phyloP scores from a whole-genome alignment of 1,140 invertebrate genomes.

The Parapsyche elsis region DNA sequence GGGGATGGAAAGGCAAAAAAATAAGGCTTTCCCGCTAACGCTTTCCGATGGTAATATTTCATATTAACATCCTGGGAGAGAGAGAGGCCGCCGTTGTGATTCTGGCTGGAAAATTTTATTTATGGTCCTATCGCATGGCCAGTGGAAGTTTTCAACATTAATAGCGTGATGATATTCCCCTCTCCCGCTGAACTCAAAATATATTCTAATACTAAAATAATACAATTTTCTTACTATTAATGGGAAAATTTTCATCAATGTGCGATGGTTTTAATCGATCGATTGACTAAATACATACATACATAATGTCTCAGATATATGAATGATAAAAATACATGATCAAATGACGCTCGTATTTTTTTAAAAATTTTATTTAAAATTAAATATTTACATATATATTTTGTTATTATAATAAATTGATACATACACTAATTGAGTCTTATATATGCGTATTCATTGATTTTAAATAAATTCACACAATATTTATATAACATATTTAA shows the following conservation, averaged over 20 bases:
- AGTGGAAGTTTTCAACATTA: slow-evolving; percentile 36
- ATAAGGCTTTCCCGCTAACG: slow-evolving; percentile 39
- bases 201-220: too few species aligned
- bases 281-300: too few species aligned
- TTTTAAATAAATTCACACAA: too few species aligned
- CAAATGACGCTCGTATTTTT: too few species aligned
- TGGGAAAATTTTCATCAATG: too few species aligned
- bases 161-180: neutral
- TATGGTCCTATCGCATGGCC: slow-evolving; percentile 40
- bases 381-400: slow-evolving; percentile 23
- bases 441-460: slow-evolving; percentile 16
- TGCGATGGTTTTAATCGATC: too few species aligned
- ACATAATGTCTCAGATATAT: too few species aligned
- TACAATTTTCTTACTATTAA: too few species aligned
- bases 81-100: slow-evolving; percentile 21
- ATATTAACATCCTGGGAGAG: slow-evolving; percentile 44
- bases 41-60: slow-evolving; percentile 45
- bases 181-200: too few species aligned
- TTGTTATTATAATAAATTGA: neutral
- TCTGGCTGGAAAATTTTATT: slow-evolving; percentile 49
- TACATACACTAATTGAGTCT: slow-evolving; percentile 23
- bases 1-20: slow-evolving; percentile 35
- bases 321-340: too few species aligned
- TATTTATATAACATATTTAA: neutral
- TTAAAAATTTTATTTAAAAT: slow-evolving; percentile 29